Percentiles rank a stretch among this genome's conserved stretches.
phyloP scores from a whole-genome alignment of 1,140 invertebrate species.

The Danaus plexippus region DNA sequence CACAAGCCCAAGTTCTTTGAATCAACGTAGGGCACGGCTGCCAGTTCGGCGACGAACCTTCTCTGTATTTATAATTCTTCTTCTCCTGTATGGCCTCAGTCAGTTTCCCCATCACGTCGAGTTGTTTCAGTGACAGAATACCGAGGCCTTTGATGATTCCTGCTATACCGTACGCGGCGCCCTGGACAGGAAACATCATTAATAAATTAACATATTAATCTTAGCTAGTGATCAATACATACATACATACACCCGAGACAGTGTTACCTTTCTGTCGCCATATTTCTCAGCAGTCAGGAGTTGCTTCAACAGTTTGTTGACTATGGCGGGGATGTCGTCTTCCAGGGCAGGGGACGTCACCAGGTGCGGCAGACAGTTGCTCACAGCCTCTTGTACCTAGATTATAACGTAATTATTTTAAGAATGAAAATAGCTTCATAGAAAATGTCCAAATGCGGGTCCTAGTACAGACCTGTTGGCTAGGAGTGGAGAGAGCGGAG shows the following conservation, averaged over 20 bases:
- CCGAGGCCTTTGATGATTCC: constrained; percentile 96
- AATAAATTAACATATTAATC: constrained; percentile 1
- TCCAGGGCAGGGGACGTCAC: constrained; percentile 88
- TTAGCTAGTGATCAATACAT: constrained; percentile 1
- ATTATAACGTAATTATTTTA: background rate
- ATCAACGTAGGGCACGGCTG: too few relatives aligned
- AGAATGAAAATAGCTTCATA: background rate
- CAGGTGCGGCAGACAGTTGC: constrained; percentile 94
- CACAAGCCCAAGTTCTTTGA: background rate
- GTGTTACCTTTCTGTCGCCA: constrained; percentile 86
- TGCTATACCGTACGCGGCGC: constrained; percentile 91
- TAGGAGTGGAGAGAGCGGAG: constrained; percentile 94
- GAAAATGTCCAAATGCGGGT: too few relatives aligned
- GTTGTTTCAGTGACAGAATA: constrained; percentile 94
- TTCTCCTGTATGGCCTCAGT: constrained; percentile 97
- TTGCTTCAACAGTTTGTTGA: constrained; percentile 90
- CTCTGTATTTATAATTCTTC: constrained; percentile 93
- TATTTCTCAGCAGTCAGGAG: constrained; percentile 95
- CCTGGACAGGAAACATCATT: constrained; percentile 50
- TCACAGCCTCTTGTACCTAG: constrained; percentile 97
- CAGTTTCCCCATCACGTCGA: constrained; percentile 95
- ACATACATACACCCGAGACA: background rate
- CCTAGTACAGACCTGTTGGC: constrained; percentile 81
- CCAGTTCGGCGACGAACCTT: constrained; percentile 74
- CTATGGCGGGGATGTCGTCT: constrained; percentile 88